These are phyloP conservation scores for Mizuhopecten yessoensis DNA, from an alignment of 1,140 invertebrate species.

Conservation along the genomic window DNA sequence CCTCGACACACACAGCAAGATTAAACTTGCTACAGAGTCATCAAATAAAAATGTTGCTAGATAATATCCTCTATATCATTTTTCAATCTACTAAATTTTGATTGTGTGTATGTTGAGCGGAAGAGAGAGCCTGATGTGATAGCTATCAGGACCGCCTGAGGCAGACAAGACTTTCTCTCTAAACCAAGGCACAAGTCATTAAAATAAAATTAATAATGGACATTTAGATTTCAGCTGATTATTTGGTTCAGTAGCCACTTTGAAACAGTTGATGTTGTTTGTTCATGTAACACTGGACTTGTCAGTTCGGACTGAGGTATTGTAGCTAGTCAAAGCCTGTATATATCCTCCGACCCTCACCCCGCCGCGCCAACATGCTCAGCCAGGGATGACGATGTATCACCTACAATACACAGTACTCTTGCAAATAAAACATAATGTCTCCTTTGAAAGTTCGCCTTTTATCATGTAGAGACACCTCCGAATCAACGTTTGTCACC, in stretches of 20 bases:
- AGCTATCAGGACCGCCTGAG: neutral
- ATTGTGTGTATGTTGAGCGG: conserved; percentile 25
- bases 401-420: neutral
- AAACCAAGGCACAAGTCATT: conserved; percentile 37
- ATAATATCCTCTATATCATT: conserved; percentile 40
- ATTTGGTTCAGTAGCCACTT: conserved; percentile 26
- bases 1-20: neutral
- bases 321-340: neutral
- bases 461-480: neutral
- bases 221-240: conserved; percentile 32
- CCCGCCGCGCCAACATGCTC: neutral
- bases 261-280: conserved; percentile 27
- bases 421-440: neutral
- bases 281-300: conserved; percentile 11
- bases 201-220: conserved; percentile 30
- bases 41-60: conserved; percentile 12
- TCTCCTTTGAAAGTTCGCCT: neutral
- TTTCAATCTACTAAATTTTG: conserved; percentile 40
- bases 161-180: conserved; percentile 29
- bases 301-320: neutral
- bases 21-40: conserved; percentile 25
- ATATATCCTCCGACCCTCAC: neutral
- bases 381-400: neutral
- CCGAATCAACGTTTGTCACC: neutral
- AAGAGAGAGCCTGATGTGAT: conserved; percentile 23